Percentiles rank a stretch among this genome's conserved stretches.
Evolutionary conservation across 2,113 vertebrate species (phyloP).

Genomic region (Cebidichthys violaceus): DNA sequence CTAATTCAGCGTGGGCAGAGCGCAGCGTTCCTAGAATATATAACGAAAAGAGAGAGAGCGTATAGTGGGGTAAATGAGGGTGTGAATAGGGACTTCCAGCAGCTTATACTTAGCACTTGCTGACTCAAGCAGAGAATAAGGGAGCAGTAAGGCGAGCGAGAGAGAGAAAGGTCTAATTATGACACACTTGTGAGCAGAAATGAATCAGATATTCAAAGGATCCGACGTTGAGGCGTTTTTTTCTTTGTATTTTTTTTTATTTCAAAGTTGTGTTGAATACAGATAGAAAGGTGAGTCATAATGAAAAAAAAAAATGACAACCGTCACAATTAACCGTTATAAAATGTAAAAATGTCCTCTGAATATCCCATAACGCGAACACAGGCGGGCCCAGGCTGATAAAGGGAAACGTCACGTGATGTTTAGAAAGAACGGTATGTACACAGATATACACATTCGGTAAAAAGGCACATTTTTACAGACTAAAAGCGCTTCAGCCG

Average conservation of each 20-base stretch:
- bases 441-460: conserved; percentile 66
- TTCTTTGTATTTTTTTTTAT: conserved; percentile 47
- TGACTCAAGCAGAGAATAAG: conserved; percentile 55
- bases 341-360: conserved; percentile 63
- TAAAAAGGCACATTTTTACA: conserved; percentile 76
- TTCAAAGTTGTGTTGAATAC: conserved; percentile 56
- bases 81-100: conserved; percentile 41
- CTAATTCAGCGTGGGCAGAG: background rate
- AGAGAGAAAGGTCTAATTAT: conserved; percentile 31
- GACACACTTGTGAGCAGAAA: background rate
- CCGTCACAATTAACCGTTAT: conserved; percentile 35
- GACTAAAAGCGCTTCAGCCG: conserved; percentile 81
- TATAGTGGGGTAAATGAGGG: conserved; percentile 38
- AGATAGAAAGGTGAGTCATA: conserved; percentile 68
- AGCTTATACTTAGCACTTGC: conserved; percentile 61
- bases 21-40: conserved; percentile 2
- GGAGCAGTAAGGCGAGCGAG: conserved; percentile 42
- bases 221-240: background rate
- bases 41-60: conserved; percentile 26
- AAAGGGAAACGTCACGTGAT: conserved; percentile 38
- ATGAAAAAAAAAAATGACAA: conserved; percentile 63
- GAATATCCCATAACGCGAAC: conserved; percentile 18
- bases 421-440: conserved; percentile 55
- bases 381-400: conserved; percentile 29
- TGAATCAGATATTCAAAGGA: conserved; percentile 5